These are phyloP conservation scores for Australoheros scitulus DNA, from an alignment of 2,113 vertebrate species.

Conservation along the genomic window DNA sequence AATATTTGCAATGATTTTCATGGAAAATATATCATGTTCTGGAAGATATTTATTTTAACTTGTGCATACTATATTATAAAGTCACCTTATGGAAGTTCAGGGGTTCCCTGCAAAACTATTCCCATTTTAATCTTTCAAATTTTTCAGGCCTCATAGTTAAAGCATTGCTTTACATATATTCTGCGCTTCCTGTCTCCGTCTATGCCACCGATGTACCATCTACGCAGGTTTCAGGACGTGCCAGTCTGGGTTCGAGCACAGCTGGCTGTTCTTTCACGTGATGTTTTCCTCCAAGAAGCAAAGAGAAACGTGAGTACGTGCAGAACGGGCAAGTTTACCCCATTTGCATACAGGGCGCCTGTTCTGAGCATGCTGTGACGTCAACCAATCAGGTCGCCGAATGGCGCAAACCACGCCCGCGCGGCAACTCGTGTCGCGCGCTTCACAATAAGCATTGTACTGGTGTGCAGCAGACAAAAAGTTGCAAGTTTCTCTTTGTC, in stretches of 20 bases:
- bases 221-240: neutral
- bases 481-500: neutral
- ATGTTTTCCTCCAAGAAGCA: neutral
- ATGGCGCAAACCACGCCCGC: constrained; percentile 53
- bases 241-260: neutral
- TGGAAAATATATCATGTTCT: too few relatives aligned
- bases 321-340: too few relatives aligned
- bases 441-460: constrained; percentile 20
- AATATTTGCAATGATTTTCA: too few relatives aligned
- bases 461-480: neutral
- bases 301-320: neutral
- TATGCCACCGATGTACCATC: neutral
- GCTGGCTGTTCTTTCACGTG: neutral
- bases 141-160: neutral
- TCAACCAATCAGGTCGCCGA: constrained; percentile 57
- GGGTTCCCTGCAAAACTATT: neutral
- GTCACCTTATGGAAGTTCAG: neutral
- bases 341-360: constrained; percentile 60
- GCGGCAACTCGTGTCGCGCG: constrained; percentile 62
- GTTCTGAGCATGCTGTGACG: neutral
- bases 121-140: neutral
- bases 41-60: too few relatives aligned
- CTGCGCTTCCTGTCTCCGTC: neutral
- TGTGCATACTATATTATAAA: too few relatives aligned
- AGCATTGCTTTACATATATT: neutral